Evolutionary conservation across 2,888 invertebrate species (phyloP), one percentile per base, ranked within the genome.

Genomic region (Agrochola lota): DNA sequence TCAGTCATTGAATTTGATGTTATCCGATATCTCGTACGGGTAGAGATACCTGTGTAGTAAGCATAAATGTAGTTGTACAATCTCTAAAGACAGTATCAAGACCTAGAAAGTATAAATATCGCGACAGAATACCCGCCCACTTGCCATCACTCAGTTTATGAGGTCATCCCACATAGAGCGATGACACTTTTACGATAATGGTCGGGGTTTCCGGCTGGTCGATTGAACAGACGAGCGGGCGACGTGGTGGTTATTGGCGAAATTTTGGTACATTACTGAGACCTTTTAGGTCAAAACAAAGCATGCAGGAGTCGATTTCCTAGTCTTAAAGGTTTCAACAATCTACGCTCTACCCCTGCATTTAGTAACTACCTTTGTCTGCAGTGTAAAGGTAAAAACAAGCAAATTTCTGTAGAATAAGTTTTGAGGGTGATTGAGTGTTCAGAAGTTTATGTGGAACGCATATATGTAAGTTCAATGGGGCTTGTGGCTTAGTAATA

Each of bases 141-240:
- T 80, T 66, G 73, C 78, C 76, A 88, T 90, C 88, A 87, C 84
- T 91, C 91, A 89, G 79, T 92, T 93, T 92, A 93, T 90, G 85
- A 89, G 90, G 89, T 87, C 93, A 89, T 91, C 93, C 92, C 91
- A 94, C 94, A 89, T 92, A 88, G 68, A 80, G 78, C 89, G 92
- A 92, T 92, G 93, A 94, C 92, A 92, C 92, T 92, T 94, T 94
- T 92, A 95, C 93, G 94, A 93, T 93, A 90, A 93, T 92, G 90
- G 92, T 81, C 78, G 72, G 78, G 85, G 90, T 91, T 92, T 92
- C 93, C 90, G 91, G 87, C 80, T 81, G 73, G 81, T 68, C 49
- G 62, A 6, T 0, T 15, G 52, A 35, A 55, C 74, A 91, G 84
- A 93, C 93, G 89, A 72, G 91, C 92, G 87, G 81, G 64, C 20